Evolutionary conservation across 1,140 invertebrate species (phyloP).

Genomic region (Portunus trituberculatus): DNA sequence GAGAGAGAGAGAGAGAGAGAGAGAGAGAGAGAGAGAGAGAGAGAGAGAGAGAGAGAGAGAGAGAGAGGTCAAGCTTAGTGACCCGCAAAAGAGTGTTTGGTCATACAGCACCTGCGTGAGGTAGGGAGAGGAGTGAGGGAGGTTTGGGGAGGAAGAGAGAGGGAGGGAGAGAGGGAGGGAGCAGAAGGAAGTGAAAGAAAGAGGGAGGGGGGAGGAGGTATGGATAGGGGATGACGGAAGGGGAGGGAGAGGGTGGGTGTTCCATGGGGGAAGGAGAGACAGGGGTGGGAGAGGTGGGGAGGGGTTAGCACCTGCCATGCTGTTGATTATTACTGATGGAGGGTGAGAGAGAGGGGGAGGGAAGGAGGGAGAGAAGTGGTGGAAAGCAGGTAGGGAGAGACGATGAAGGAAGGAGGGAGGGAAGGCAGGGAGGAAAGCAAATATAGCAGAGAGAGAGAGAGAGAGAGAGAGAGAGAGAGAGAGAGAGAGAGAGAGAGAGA

Average conservation of each 20-base stretch:
- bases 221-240: not conserved
- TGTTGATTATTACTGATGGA: conserved; percentile 23
- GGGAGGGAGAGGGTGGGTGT: not conserved
- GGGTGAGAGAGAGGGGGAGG: not conserved
- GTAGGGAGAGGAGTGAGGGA: not conserved
- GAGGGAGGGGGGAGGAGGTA: not conserved
- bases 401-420: not conserved
- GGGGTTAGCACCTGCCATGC: not conserved
- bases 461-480: conserved; percentile 20
- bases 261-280: not conserved
- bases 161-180: not conserved
- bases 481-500: not conserved
- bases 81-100: conserved; percentile 20
- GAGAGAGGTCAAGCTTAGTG: not conserved
- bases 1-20: too few relatives aligned
- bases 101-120: conserved; percentile 11
- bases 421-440: not conserved
- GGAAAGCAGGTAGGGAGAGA: not conserved
- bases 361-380: not conserved
- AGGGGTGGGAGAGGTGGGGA: not conserved
- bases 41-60: too few relatives aligned
- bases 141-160: not conserved
- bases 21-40: too few relatives aligned
- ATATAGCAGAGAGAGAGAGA: not conserved
- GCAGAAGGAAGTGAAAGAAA: not conserved